These are phyloP conservation scores for Drosophila conformis DNA, from an alignment of 2,888 invertebrate genomes.

Conservation along the genomic window DNA sequence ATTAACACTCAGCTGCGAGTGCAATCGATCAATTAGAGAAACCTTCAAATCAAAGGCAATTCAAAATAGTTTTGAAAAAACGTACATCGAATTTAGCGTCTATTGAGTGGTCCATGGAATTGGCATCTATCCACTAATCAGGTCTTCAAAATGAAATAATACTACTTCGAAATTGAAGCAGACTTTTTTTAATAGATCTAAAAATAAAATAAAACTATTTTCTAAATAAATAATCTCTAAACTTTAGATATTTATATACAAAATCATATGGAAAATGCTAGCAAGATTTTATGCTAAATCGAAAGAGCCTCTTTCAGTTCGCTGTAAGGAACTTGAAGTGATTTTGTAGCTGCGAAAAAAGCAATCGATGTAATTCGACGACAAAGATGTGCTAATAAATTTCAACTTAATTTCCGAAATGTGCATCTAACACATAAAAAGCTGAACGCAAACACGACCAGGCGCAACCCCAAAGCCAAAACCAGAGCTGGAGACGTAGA, in stretches of 20 bases:
- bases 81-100: neutral
- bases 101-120: neutral
- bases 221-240: no score
- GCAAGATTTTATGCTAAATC: neutral
- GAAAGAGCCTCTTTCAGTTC: slow-evolving; percentile 6
- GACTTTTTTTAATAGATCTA: no score
- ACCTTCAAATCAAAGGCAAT: neutral
- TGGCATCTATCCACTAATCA: neutral
- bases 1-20: slow-evolving; percentile 23
- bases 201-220: no score
- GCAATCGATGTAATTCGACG: slow-evolving; percentile 78
- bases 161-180: no score
- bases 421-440: slow-evolving; percentile 81
- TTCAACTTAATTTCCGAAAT: slow-evolving; percentile 81
- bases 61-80: neutral
- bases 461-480: slow-evolving; percentile 8
- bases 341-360: slow-evolving; percentile 68
- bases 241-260: no score
- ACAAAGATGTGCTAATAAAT: slow-evolving; percentile 79
- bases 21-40: slow-evolving; percentile 12
- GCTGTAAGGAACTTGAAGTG: slow-evolving; percentile 9
- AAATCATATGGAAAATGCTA: neutral
- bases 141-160: neutral
- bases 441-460: slow-evolving; percentile 53
- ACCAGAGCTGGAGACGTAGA: neutral